A percentile compares a stretch with the other conserved stretches of the same genome.
These are phyloP conservation scores for Chymomyza procnemis DNA, from an alignment of 2,888 invertebrate genomes.

Conservation along the genomic window DNA sequence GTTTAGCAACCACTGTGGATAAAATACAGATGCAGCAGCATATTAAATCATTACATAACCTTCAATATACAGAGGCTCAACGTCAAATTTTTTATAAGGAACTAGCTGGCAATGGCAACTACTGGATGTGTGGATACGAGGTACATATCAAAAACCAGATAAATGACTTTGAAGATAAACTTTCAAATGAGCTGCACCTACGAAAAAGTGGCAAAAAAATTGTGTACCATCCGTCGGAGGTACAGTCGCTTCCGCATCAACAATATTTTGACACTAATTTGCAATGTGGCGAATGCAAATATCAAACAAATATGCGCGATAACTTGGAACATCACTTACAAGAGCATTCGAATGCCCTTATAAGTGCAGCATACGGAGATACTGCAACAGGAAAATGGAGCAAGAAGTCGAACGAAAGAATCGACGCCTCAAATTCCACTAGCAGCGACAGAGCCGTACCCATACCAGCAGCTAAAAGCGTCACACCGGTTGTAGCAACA, in stretches of 20 bases:
- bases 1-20: constrained; percentile 77
- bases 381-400: neutral
- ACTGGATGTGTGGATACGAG: constrained; percentile 40
- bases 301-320: neutral
- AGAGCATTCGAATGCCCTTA: neutral
- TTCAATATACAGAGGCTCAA: neutral
- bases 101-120: constrained; percentile 79
- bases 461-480: too few species aligned
- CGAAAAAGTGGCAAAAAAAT: constrained; percentile 64
- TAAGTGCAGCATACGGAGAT: neutral
- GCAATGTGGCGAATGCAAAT: neutral
- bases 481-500: neutral
- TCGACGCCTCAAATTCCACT: too few species aligned
- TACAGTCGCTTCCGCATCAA: constrained; percentile 82
- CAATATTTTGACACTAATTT: neutral
- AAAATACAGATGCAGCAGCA: constrained; percentile 78
- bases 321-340: too few species aligned
- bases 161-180: constrained; percentile 24
- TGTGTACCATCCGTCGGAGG: constrained; percentile 82
- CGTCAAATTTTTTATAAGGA: constrained; percentile 36
- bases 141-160: constrained; percentile 63
- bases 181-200: constrained; percentile 59
- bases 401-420: neutral
- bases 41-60: constrained; percentile 80
- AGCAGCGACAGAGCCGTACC: too few species aligned